Evolutionary conservation across 1,140 invertebrate species (phyloP).

Genomic region (Adelges cooleyi): DNA sequence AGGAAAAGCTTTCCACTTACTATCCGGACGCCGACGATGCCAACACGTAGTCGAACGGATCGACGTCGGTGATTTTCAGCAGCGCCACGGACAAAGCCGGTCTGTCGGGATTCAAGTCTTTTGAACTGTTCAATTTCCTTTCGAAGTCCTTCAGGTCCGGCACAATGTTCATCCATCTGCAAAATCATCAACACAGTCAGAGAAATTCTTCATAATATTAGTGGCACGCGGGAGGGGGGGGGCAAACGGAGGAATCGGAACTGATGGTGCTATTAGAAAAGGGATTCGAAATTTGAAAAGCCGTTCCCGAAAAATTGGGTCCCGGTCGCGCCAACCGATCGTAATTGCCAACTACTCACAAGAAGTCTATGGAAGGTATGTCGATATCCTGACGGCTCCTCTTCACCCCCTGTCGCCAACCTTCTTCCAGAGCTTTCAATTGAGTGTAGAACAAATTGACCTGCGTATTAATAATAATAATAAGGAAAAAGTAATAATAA

Average conservation of each 20-base stretch:
- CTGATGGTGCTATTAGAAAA: too few species aligned
- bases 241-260: too few species aligned
- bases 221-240: too few species aligned
- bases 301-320: too few species aligned
- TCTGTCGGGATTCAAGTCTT: constrained; percentile 31
- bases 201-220: too few species aligned
- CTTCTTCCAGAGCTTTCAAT: constrained; percentile 53
- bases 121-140: constrained; percentile 36
- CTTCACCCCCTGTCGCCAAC: constrained; percentile 53
- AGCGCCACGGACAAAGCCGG: constrained; percentile 43
- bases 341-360: constrained; percentile 38
- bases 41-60: constrained; percentile 45
- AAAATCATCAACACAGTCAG: not conserved
- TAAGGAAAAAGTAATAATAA: too few species aligned
- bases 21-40: constrained; percentile 57
- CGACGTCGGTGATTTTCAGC: constrained; percentile 46
- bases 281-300: too few species aligned
- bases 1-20: constrained; percentile 40
- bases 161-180: constrained; percentile 55
- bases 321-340: too few species aligned
- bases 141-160: constrained; percentile 67
- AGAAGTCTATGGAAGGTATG: constrained; percentile 48
- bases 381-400: constrained; percentile 47
- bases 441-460: constrained; percentile 57
- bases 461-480: too few species aligned